Conservation (phyloP, 2,797 vertebrate species). For the Pangasius krempfi region DNA sequence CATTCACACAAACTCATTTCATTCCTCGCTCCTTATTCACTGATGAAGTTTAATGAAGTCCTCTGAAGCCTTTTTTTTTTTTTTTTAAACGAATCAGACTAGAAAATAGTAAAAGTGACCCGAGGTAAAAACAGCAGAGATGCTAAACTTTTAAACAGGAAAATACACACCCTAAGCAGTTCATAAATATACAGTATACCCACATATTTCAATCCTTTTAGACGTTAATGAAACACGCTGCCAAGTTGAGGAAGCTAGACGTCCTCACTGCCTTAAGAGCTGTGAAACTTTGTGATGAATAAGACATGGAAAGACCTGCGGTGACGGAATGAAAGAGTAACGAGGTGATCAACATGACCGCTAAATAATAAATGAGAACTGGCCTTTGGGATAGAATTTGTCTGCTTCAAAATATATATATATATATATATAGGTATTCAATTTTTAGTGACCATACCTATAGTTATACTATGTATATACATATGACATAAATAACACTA, state of each 20-base stretch:
- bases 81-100: background rate
- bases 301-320: conserved; percentile 39
- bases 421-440: background rate
- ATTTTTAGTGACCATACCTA: background rate
- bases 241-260: background rate
- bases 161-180: background rate
- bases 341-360: conserved; percentile 20
- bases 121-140: background rate
- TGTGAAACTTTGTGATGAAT: conserved; percentile 42
- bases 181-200: background rate
- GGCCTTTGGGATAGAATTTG: background rate
- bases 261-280: background rate
- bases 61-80: background rate
- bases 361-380: conserved; percentile 48
- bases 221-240: background rate
- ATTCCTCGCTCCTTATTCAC: background rate
- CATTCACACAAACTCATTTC: background rate
- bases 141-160: background rate
- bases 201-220: background rate
- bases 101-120: background rate
- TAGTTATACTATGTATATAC: background rate
- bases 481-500: background rate
- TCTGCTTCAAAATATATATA: background rate
- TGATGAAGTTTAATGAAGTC: background rate
- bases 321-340: conserved; percentile 43